These are phyloP conservation scores for Spinibarbus caldwelli DNA, from an alignment of 2,797 vertebrate genomes.

Conservation along the genomic window DNA sequence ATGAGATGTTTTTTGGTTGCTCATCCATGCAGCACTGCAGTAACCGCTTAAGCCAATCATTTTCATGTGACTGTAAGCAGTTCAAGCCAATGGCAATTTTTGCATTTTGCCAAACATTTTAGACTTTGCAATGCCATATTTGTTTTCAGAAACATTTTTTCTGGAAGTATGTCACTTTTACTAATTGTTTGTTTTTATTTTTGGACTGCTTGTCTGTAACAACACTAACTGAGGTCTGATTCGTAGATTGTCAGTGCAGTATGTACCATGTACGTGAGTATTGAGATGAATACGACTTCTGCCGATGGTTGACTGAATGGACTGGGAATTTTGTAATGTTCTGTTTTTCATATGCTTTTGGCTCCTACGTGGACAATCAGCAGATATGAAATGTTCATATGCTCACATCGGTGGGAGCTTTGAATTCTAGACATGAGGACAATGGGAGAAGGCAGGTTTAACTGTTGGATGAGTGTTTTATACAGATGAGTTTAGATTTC, in stretches of 20 bases:
- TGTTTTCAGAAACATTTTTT: conserved; percentile 5
- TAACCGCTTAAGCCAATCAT: conserved; percentile 34
- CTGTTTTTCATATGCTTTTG: conserved; percentile 25
- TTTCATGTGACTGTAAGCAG: conserved; percentile 47
- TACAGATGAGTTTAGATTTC: conserved; percentile 24
- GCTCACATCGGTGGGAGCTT: not conserved
- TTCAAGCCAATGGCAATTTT: conserved; percentile 38
- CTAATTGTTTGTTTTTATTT: conserved; percentile 24
- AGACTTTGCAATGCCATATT: conserved; percentile 46
- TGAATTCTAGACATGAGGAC: conserved; percentile 14
- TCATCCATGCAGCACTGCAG: conserved; percentile 19
- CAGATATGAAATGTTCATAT: conserved; percentile 20
- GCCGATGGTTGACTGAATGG: not conserved
- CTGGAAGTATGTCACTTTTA: conserved; percentile 37
- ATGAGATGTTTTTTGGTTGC: conserved; percentile 29
- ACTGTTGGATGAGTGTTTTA: conserved; percentile 3
- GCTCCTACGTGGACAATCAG: conserved; percentile 37
- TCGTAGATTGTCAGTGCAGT: conserved; percentile 44
- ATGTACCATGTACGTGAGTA: conserved; percentile 38
- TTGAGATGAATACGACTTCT: conserved; percentile 16
- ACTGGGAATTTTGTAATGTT: conserved; percentile 10
- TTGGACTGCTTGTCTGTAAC: conserved; percentile 41
- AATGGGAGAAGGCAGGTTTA: not conserved
- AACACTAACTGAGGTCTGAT: conserved; percentile 47
- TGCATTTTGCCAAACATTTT: conserved; percentile 56